Base-by-base conservation (phyloP, 2,888 invertebrate genomes). In the Perdita meconis region DNA sequence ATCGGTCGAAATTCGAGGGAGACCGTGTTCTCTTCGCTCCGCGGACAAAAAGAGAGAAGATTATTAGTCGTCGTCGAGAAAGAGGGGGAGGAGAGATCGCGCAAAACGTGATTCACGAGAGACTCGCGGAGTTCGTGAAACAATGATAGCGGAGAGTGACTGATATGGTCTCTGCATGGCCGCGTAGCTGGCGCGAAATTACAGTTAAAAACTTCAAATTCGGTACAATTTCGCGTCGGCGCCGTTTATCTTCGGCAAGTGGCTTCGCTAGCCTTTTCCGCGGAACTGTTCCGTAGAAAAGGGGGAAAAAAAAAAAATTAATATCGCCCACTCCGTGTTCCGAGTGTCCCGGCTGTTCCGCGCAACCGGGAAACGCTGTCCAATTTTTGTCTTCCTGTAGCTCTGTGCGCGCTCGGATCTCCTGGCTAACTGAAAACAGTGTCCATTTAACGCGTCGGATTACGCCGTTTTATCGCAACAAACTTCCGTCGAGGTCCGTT, bases 291-390 rank as follows among this genome's bases (percentile, higher is more conserved):
- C 24, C 5, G 53, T 13, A 34, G 16, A 19, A 36, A 22, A 19
- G 10, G 26, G 34, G 13, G 51, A 26, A 19, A 24, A 51, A 63
- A 74, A 26, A 19, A 24, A 51, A 63, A 74, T 74, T 74, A 73
- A 73, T 63, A 70, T 73, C 68, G 22, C 59, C 24, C 42, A 5
- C 38, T 50, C n/a, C 40, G 65, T 34, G 70, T 73, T 56, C n/a
- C 42, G 47, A 16, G 51, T 55, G 51, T 22, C 26, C 6, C 30
- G 34, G 34, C 10, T 63, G 22, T 42, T 67, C 24, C 57, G 24
- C 36, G 36, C 34, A 10, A n/a, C 5, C 34, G 50, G 42, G 30
- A 53, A n/a, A 53, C 51, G n/a, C 26, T 16, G 26, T 59, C 26
- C 44, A 66, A 66, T 59, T 67, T 71, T 44, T 71, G 51, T 44